phyloP scores from a whole-genome alignment of 2,888 invertebrate species.

The Sturmia bella region DNA sequence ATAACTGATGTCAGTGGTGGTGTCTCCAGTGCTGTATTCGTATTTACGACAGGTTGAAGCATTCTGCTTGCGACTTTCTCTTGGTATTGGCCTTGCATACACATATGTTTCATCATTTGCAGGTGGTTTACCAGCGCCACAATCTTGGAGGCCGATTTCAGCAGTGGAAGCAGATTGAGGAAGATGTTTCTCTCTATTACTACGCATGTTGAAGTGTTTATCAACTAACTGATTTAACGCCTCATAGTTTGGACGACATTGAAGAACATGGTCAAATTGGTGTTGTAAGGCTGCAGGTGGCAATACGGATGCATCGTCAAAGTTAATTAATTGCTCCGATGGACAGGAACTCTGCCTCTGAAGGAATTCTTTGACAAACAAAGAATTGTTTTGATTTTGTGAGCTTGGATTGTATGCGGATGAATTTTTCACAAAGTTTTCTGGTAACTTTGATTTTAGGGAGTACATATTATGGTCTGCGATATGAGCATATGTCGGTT shows the following conservation, averaged over 20 bases:
- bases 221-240: constrained; percentile 24
- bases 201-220: constrained; percentile 34
- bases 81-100: constrained; percentile 62
- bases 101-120: constrained; percentile 36
- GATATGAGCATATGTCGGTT: constrained; percentile 69
- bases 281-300: constrained; percentile 66
- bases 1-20: constrained; percentile 75
- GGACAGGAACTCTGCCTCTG: constrained; percentile 77
- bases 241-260: constrained; percentile 30
- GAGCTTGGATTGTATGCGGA: neutral
- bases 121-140: neutral
- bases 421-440: constrained; percentile 30
- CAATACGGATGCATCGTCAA: constrained; percentile 75
- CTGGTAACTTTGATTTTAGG: constrained; percentile 69
- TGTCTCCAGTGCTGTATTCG: constrained; percentile 67
- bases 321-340: constrained; percentile 79
- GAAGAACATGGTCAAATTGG: constrained; percentile 58
- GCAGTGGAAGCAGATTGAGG: neutral
- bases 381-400: constrained; percentile 45
- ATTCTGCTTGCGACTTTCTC: constrained; percentile 52
- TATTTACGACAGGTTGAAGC: constrained; percentile 14
- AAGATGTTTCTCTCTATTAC: neutral
- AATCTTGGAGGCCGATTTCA: constrained; percentile 15
- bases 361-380: constrained; percentile 65
- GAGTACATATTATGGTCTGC: constrained; percentile 75